A percentile compares a stretch with the other conserved stretches of the same genome.
Conservation (phyloP, 1,140 invertebrate species). For the Pseudomyrmex sp. region DNA sequence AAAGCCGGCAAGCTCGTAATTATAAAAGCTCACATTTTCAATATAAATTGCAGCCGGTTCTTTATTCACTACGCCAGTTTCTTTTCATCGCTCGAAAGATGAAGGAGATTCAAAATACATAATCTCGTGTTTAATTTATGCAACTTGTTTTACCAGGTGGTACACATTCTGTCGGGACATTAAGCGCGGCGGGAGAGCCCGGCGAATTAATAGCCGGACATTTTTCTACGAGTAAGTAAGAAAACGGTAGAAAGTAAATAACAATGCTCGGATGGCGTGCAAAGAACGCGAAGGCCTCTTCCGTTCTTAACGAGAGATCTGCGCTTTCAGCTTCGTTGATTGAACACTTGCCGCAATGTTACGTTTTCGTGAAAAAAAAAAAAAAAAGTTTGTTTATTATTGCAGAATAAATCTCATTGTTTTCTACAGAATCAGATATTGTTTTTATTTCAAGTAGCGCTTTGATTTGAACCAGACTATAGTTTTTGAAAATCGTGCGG, state of each 20-base stretch:
- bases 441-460: conserved; percentile 25
- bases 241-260: conserved; percentile 5
- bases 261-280: conserved; percentile 79
- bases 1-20: background rate
- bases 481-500: no score
- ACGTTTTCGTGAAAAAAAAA: no score
- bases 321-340: conserved; percentile 75
- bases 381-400: no score
- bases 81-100: conserved; percentile 17
- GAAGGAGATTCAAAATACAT: conserved; percentile 63
- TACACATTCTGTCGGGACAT: conserved; percentile 67
- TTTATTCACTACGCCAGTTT: conserved; percentile 24
- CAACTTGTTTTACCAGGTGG: conserved; percentile 64
- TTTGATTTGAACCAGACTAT: no score
- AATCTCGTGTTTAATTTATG: conserved; percentile 70
- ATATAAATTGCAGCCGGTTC: conserved; percentile 5
- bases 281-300: conserved; percentile 71
- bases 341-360: conserved; percentile 9
- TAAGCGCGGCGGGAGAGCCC: conserved; percentile 60
- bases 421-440: background rate
- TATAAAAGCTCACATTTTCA: conserved; percentile 13
- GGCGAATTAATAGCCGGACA: conserved; percentile 80
- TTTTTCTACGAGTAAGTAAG: conserved; percentile 73
- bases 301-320: conserved; percentile 71
- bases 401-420: no score